These are phyloP conservation scores for Desoria tigrina DNA, from an alignment of 2,888 invertebrate genomes.

Conservation along the genomic window DNA sequence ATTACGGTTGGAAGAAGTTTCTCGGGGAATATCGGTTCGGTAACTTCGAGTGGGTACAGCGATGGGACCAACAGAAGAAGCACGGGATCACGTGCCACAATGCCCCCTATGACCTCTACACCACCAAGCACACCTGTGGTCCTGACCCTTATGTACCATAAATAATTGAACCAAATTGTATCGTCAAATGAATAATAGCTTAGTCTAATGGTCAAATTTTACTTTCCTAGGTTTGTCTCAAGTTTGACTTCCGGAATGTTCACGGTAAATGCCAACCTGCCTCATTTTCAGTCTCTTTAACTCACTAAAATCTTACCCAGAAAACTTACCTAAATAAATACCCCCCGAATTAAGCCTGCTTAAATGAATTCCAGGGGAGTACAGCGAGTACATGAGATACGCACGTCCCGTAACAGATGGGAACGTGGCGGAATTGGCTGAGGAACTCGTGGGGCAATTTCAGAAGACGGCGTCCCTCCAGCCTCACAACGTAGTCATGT, in stretches of 20 bases:
- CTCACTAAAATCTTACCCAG: too few species aligned
- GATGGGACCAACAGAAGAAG: slow-evolving; percentile 65
- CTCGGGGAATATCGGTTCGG: slow-evolving; percentile 78
- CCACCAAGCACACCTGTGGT: slow-evolving; percentile 93
- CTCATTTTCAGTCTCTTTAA: neutral
- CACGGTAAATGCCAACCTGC: slow-evolving; percentile 24
- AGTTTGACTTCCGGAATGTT: slow-evolving; percentile 84
- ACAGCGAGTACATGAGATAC: slow-evolving; percentile 78
- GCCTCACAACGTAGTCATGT: slow-evolving; percentile 86
- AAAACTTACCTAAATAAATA: too few species aligned
- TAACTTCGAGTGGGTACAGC: slow-evolving; percentile 89
- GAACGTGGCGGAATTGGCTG: slow-evolving; percentile 82
- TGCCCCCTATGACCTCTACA: slow-evolving; percentile 94
- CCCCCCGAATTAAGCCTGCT: too few species aligned
- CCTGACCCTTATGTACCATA: slow-evolving; percentile 75
- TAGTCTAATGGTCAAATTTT: too few species aligned
- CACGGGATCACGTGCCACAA: slow-evolving; percentile 79
- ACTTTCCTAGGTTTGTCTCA: slow-evolving; percentile 67
- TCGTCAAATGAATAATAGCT: neutral
- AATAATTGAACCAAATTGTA: neutral
- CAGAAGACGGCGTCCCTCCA: slow-evolving; percentile 84
- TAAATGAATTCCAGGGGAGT: slow-evolving; percentile 80
- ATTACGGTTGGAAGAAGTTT: slow-evolving; percentile 96
- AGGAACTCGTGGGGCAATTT: slow-evolving; percentile 83
- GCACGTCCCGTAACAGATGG: slow-evolving; percentile 80